These are phyloP conservation scores for Yponomeuta sedellus DNA, from an alignment of 2,888 invertebrate species.

Conservation along the genomic window DNA sequence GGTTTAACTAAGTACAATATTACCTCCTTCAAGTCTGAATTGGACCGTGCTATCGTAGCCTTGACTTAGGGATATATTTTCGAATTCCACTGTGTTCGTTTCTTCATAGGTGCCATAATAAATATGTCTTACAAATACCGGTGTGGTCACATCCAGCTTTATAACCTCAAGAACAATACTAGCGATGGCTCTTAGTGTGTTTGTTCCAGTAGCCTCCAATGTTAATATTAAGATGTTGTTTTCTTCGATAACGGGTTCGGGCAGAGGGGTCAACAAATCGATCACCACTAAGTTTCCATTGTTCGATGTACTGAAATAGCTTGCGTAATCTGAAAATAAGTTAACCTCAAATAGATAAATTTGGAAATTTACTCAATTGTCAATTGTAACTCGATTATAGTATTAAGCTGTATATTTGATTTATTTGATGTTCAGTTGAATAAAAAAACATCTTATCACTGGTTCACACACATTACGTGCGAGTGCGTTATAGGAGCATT, in stretches of 20 bases:
- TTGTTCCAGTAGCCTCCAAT: conserved; percentile 42
- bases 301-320: conserved; percentile 33
- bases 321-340: conserved; percentile 37
- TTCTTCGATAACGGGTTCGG: conserved; percentile 39
- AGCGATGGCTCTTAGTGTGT: conserved; percentile 40
- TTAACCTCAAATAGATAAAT: not conserved
- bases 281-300: conserved; percentile 35
- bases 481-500: no score
- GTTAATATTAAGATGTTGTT: conserved; percentile 45
- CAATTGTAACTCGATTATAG: no score
- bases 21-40: conserved; percentile 52
- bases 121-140: conserved; percentile 44
- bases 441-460: no score
- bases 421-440: no score
- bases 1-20: conserved; percentile 15
- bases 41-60: conserved; percentile 43
- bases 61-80: conserved; percentile 40
- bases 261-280: conserved; percentile 29
- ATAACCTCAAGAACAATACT: conserved; percentile 49
- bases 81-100: conserved; percentile 31
- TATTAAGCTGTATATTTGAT: no score
- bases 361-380: no score
- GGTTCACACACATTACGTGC: no score
- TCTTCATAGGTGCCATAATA: conserved; percentile 39
- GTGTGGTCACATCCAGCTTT: conserved; percentile 47